A percentile compares a stretch with the other conserved stretches of the same genome.
These are phyloP conservation scores for Myotis myotis DNA, from an alignment of 2,797 vertebrate genomes.

Conservation along the genomic window DNA sequence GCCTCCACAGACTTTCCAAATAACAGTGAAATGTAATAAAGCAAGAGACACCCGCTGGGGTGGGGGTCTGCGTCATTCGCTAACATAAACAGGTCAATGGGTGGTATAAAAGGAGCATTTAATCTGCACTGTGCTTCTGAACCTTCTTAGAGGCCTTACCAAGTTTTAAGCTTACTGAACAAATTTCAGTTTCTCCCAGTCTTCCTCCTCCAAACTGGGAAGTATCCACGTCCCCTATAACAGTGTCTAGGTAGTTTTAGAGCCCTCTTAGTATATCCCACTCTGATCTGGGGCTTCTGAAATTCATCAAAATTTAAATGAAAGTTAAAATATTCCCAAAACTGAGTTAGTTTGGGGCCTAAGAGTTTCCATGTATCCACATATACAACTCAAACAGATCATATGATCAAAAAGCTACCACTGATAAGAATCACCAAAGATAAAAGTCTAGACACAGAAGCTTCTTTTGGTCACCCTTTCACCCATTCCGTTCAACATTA, in stretches of 20 bases:
- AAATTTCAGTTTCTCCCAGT: slow-evolving; percentile 2
- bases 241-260: background rate
- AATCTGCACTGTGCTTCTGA: background rate
- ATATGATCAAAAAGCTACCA: background rate
- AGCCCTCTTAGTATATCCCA: background rate
- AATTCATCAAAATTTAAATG: background rate
- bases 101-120: background rate
- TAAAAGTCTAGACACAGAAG: background rate
- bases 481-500: background rate
- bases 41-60: background rate
- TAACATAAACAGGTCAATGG: background rate
- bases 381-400: background rate
- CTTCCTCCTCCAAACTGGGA: background rate
- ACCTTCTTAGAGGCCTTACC: background rate
- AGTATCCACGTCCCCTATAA: background rate
- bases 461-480: background rate
- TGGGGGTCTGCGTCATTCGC: background rate
- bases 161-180: background rate
- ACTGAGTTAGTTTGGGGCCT: background rate
- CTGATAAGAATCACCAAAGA: background rate
- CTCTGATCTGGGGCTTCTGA: background rate
- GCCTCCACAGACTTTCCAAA: background rate
- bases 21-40: background rate
- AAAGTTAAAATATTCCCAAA: background rate
- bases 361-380: background rate